Evolutionary conservation across 2,113 vertebrate species (phyloP), one percentile per base, ranked within the genome.

Genomic region (Isichthys henryi): DNA sequence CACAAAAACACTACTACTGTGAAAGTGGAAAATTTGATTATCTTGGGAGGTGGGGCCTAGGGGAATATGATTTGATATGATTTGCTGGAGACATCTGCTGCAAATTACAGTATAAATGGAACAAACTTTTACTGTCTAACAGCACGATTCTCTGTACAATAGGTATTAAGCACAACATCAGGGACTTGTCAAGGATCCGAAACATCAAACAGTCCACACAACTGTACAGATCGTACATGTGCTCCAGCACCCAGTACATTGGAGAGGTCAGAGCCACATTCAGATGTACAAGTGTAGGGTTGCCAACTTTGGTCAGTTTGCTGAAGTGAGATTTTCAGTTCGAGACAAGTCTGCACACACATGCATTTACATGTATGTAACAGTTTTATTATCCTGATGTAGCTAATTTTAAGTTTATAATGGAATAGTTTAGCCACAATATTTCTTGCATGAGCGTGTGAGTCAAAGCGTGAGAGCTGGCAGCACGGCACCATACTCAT

Each of bases 1-100:
- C 66, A 31, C 8, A 9, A 5, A 10, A 35, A 35, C 66, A 15
- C 66, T 13, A 35, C 21, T 62, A 9, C 56, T 62, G 56, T 62
- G 2, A 3, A 66, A 13, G 62, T 66, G 62, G 62, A 66, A 66
- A 11, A 27, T 39, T 39, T 2, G 39, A 39, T 66, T n/a, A 4
- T n/a, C 62, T 11, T n/a, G 62, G 2, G n/a, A 66, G 62, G n/a
- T 13, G 23, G 62, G 58, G 62, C 3, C 3, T 66, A 48, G 2
- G 45, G 45, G 80, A 21, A 43, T 43, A 1, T 45, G 5, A 48
- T 83, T 83, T 85, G 45, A 43, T 43, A 1, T 45, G 5, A 48
- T 83, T 83, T 85, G 45, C 50, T 86, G n/a, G 87, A 80, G 90
- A 93, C 94, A 95, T 93, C 85, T 93, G 93, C 91, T 90, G 91